Evolutionary conservation across 1,140 invertebrate species (phyloP), one percentile per base, ranked within the genome.

Genomic region (Drosophila orosa): DNA sequence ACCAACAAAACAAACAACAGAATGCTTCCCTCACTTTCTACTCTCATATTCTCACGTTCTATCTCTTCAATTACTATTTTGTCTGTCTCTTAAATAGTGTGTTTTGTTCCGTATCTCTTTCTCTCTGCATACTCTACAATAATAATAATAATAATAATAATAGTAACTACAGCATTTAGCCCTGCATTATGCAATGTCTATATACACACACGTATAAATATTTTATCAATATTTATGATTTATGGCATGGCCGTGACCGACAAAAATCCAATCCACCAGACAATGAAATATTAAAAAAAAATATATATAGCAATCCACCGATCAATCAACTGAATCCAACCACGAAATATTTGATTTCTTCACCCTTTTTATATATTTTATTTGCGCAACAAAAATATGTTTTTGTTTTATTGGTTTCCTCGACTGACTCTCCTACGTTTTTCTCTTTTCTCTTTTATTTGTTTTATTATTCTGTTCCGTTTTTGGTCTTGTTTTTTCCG

Each of bases 151-250:
- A 37, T n/a, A 52, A 52, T 33, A 58, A 52, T 55, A 56, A 60
- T 56, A 67, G 39, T 75, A 27, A 37, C 17, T 47, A 62, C 10
- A 45, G 44, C 47, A 55, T 60, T 29, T 81, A 58, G 81, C 39
- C 74, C 72, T 77, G 83, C 84, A 89, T 80, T 77, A 68, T 79
- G 83, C 83, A 86, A 79, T 76, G 83, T 86, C 74, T 77, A 68
- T 69, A 77, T 50, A 67, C 48, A 61, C 60, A 56, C 58, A 72
- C 24, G 27, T 68, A 66, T 68, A 52, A 54, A 50, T 55, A 62
- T 57, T 58, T 67, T 81, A 62, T 59, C 61, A 67, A 76, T 73
- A 74, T 67, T 62, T 81, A 74, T 85, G 74, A 86, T 78, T 81
- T 85, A 62, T 87, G 82, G 82, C 83, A 87, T 87, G 83, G 83